Base-by-base conservation (phyloP, 2,113 vertebrate species). In the Varanus komodoensis region DNA sequence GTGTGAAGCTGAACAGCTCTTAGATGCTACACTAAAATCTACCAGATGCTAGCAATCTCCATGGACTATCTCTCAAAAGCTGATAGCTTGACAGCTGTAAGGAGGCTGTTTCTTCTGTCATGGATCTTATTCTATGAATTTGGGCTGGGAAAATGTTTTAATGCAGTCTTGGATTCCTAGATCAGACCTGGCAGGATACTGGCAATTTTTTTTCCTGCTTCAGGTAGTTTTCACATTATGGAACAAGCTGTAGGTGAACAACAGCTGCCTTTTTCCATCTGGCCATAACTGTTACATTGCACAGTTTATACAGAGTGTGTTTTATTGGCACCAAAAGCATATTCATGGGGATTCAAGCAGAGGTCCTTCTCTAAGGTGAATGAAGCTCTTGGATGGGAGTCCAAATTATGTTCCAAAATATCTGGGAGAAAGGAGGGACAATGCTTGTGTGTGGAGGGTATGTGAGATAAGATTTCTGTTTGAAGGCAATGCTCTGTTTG, bases 401-500 rank as follows among this genome's bases (percentile, higher is more conserved):
- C 74, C 1, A 93, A 1, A 90, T 85, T 21, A 88, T 48, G 34
- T 89, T 89, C 38, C 50, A 69, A 82, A 89, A 61, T 64, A 89
- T 83, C 34, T 64, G 34, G 57, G 52, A n/a, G 38, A 44, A 84
- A 11, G 6, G 50, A 48, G 17, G 64, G 21, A 4, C 3, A 8
- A n/a, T n/a, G 29, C 27, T 4, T 27, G 8, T 3, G 7, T 32
- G 9, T 8, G 32, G 29, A n/a, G n/a, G 21, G 19, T 14, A 57
- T 0, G 23, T 9, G 4, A 50, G 34, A 4, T 6, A n/a, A 85
- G 1, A 68, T 95, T 96, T 86, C 74, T 88, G 1, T 34, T 64
- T 87, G 79, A 25, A 83, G 89, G 50, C n/a, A 82, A 73, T 92
- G 86, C 88, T 93, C 84, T 87, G 7, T 74, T 87, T 93, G 71